Evolutionary conservation across 2,113 vertebrate genomes (phyloP), one percentile per base, ranked within the genome.

Genomic region (Recurvirostra avosetta): DNA sequence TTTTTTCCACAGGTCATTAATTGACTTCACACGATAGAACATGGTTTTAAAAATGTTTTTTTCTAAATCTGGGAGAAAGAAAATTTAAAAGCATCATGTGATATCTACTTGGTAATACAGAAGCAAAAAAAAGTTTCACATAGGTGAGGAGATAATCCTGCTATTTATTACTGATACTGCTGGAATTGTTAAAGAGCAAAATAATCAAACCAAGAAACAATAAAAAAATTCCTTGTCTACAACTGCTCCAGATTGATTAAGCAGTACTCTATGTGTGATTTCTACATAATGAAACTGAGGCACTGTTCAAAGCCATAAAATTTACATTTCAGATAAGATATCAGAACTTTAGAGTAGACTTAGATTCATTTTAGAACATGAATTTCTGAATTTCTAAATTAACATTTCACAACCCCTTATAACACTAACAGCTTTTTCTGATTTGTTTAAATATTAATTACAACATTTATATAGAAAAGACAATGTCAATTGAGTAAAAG

Each of bases 321-420:
- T 78, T 50, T 71, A 75, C 47, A 89, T 87, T 89, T 78, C 61
- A 75, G 77, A 72, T 73, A 77, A 71, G 55, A 22, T 53, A 88
- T 8, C 34, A 84, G 38, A n/a, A 89, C 65, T 91, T 65, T 7
- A 77, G 52, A 67, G 15, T 12, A 85, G 77, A 66, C 56, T 70
- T 32, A 27, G 29, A 91, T 81, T 86, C 3, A 86, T 90, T 91
- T 91, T 59, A 91, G 61, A 75, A 29, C 20, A 90, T 50, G 74
- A 41, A 77, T 88, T 93, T 72, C 74, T 80, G 81, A 88, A 92
- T 88, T 94, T 72, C 74, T 81, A 81, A 88, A 94, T 88, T 71
- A 86, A 58, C 47, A 52, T 87, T 92, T 92, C 50, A 84, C 52
- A 89, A 63, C 9, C 36, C 15, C 34, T 91, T 65, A 36, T 65